Evolutionary conservation across 2,113 vertebrate genomes (phyloP).

Genomic region (Psilopogon haemacephalus): DNA sequence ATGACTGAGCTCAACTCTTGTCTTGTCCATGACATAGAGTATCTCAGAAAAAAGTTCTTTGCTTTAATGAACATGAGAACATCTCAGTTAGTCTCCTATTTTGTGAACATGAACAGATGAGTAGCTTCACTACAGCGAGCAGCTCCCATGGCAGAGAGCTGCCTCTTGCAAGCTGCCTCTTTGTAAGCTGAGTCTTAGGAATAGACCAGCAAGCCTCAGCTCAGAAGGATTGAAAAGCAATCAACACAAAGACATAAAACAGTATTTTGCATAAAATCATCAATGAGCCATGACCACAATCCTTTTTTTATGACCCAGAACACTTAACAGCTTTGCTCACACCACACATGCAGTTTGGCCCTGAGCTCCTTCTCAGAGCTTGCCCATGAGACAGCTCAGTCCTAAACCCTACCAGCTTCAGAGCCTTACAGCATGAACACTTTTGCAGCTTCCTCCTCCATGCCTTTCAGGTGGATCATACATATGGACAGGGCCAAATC

Average conservation of each 20-base stretch:
- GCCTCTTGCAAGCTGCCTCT: no score
- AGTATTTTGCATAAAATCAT: not conserved
- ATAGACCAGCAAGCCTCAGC: not conserved
- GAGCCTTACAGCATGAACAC: not conserved
- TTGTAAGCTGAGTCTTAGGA: not conserved
- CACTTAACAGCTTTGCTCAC: not conserved
- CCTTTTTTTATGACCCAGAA: not conserved
- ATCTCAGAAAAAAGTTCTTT: not conserved
- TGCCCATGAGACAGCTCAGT: not conserved
- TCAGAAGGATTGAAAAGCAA: not conserved
- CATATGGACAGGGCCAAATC: not conserved
- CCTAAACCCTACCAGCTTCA: not conserved
- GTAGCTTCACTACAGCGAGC: not conserved
- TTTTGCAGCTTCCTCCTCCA: not conserved
- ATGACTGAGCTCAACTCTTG: not conserved
- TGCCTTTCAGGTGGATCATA: not conserved
- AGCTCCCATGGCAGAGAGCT: not conserved
- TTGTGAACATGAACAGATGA: not conserved
- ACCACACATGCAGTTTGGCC: not conserved
- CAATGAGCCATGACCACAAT: not conserved
- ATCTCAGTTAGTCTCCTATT: not conserved
- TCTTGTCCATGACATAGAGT: not conserved
- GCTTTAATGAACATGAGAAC: not conserved
- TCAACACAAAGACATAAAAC: not conserved
- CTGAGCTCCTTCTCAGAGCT: not conserved